A percentile compares a stretch with the other conserved stretches of the same genome.
Conservation (phyloP, 2,113 vertebrate species). For the Empidonax traillii region DNA sequence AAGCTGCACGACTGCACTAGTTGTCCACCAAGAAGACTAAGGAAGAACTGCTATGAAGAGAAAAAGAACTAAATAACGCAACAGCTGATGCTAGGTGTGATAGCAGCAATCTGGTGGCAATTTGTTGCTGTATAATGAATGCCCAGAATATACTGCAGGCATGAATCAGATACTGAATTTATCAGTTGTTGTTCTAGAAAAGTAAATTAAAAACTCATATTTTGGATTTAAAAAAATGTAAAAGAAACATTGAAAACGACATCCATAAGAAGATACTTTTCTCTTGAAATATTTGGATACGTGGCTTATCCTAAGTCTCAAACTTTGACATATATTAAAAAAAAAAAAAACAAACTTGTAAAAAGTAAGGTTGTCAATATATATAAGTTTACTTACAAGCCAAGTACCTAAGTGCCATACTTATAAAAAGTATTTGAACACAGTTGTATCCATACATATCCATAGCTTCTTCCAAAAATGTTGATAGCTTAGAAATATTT, state of each 20-base stretch:
- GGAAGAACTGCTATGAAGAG: constrained; percentile 30
- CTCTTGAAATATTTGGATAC: background rate
- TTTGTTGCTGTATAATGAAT: constrained; percentile 43
- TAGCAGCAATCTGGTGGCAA: constrained; percentile 39
- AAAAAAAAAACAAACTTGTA: rapidly evolving
- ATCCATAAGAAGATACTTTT: background rate
- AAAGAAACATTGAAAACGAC: background rate
- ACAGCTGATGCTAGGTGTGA: constrained; percentile 41
- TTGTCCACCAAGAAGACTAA: background rate
- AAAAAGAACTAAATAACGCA: constrained; percentile 12
- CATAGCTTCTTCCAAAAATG: background rate
- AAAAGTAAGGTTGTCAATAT: background rate
- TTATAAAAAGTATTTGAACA: background rate
- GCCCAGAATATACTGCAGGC: constrained; percentile 17
- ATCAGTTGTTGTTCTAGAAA: background rate
- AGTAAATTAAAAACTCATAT: background rate
- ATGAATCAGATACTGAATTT: constrained; percentile 40
- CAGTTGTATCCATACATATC: background rate
- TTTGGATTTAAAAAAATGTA: background rate
- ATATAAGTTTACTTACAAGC: background rate
- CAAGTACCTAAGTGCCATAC: background rate
- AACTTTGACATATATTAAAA: background rate
- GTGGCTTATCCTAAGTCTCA: background rate
- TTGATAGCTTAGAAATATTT: background rate
- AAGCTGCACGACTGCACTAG: background rate